Conservation (phyloP, 1,140 invertebrate species). For the Cyclargus thomasi region DNA sequence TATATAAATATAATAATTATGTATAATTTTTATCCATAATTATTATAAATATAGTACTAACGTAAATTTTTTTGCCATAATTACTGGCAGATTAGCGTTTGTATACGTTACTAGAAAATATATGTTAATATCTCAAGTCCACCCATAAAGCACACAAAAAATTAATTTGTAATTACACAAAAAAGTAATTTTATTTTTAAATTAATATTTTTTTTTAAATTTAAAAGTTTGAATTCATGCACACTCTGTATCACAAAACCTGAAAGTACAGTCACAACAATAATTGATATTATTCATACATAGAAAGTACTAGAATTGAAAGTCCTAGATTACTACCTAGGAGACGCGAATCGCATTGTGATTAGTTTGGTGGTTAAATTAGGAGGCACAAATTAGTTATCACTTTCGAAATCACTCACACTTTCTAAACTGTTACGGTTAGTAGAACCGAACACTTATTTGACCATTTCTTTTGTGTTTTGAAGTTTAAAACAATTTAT, state of each 20-base stretch:
- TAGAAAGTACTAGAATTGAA: not conserved
- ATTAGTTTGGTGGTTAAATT: not conserved
- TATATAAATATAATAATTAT: no score
- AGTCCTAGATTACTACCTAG: not conserved
- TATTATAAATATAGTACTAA: no score
- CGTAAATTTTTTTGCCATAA: no score
- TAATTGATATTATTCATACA: not conserved
- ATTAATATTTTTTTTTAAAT: no score
- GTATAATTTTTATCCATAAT: no score
- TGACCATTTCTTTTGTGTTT: not conserved
- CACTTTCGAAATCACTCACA: not conserved
- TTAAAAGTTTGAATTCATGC: constrained; percentile 29
- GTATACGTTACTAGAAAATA: no score
- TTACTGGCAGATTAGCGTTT: no score
- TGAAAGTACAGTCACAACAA: not conserved
- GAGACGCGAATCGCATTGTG: not conserved
- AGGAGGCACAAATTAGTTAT: not conserved
- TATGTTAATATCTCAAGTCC: no score
- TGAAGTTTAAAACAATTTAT: not conserved
- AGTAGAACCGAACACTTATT: not conserved
- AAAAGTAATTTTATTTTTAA: no score
- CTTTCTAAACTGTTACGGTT: not conserved
- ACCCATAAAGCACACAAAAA: no score
- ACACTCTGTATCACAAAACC: constrained; percentile 26
- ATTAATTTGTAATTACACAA: no score